These are phyloP conservation scores for Bradynema listronoti DNA, from an alignment of 1,140 invertebrate species.

Conservation along the genomic window DNA sequence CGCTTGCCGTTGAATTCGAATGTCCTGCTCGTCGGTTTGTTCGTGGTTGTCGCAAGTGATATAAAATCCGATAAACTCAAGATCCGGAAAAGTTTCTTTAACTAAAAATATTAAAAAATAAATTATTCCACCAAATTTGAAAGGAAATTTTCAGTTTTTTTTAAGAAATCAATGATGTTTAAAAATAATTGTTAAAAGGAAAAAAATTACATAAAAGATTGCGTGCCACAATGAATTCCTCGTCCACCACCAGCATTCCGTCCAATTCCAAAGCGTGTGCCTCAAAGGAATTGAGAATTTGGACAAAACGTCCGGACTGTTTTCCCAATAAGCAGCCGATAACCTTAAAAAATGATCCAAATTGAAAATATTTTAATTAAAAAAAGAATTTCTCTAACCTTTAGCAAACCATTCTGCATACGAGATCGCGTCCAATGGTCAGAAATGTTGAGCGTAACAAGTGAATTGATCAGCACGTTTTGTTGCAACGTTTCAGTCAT, in stretches of 20 bases:
- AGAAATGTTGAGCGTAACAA: conserved; percentile 30
- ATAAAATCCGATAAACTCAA: conserved; percentile 42
- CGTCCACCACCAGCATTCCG: conserved; percentile 20
- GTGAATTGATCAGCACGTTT: conserved; percentile 28
- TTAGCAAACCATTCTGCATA: conserved; percentile 30
- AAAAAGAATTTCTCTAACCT: conserved; percentile 6
- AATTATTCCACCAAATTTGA: background rate
- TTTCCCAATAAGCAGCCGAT: conserved; percentile 36
- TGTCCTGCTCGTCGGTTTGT: conserved; percentile 13
- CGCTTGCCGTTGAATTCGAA: conserved; percentile 20
- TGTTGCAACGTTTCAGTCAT: background rate
- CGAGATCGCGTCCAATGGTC: conserved; percentile 37
- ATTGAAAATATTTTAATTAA: conserved; percentile 9
- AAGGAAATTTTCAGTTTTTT: background rate
- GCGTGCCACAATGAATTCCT: conserved; percentile 39
- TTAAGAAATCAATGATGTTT: too few relatives aligned
- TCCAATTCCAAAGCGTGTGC: conserved; percentile 11
- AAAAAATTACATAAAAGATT: conserved; percentile 5
- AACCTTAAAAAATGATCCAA: conserved; percentile 19
- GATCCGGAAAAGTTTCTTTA: conserved; percentile 37
- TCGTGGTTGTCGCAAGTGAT: conserved; percentile 28
- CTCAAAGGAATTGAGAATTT: conserved; percentile 41
- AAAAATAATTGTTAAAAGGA: background rate
- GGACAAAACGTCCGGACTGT: conserved; percentile 27
- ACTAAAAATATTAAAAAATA: conserved; percentile 22